These are phyloP conservation scores for Pelvicachromis taeniatus DNA, from an alignment of 2,113 vertebrate species.

Conservation along the genomic window DNA sequence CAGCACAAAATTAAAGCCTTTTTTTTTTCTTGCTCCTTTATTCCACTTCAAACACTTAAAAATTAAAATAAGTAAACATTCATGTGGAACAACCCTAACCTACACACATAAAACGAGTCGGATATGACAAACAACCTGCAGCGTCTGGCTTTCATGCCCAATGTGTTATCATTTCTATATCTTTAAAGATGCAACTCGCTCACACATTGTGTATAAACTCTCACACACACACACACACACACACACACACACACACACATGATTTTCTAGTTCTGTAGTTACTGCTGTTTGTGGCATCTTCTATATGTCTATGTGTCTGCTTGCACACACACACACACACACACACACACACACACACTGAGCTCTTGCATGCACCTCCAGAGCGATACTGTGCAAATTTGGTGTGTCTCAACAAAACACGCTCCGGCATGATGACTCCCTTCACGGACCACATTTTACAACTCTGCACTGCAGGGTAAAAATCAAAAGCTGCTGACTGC, in stretches of 20 bases:
- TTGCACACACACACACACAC: neutral
- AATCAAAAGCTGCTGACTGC: conserved; percentile 34
- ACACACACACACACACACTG: neutral
- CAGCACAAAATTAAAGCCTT: neutral
- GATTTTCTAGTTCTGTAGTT: neutral
- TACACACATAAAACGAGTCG: neutral
- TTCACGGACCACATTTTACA: conserved; percentile 2
- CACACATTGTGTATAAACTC: neutral
- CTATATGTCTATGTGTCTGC: neutral
- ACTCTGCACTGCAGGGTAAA: neutral
- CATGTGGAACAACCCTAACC: neutral
- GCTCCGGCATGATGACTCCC: neutral
- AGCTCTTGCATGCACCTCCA: neutral
- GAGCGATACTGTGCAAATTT: neutral
- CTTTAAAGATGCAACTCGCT: neutral
- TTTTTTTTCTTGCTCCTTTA: neutral
- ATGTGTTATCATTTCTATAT: neutral
- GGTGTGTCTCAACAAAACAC: neutral
- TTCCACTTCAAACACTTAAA: conserved; percentile 12
- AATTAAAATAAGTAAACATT: conserved; percentile 11
- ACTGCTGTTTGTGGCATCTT: neutral
- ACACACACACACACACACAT: neutral
- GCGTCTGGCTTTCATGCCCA: neutral
- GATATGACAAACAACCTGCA: conserved; percentile 2
- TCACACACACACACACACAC: neutral